Percentiles rank a stretch among this genome's conserved stretches.
These are phyloP conservation scores for Platypus cylindrus DNA, from an alignment of 2,888 invertebrate genomes.

Conservation along the genomic window DNA sequence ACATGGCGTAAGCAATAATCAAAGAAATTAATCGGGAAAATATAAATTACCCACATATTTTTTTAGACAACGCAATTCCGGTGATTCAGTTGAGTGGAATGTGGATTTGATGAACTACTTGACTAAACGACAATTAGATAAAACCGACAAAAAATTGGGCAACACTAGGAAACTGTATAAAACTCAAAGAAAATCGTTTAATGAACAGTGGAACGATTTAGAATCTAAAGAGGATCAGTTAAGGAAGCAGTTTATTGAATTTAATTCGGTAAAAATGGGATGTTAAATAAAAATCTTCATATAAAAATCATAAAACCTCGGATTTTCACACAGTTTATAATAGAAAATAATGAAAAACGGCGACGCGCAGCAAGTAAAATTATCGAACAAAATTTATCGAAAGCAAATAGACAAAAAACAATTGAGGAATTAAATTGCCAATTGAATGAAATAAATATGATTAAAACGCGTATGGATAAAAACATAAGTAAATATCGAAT, in stretches of 20 bases:
- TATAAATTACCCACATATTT: constrained; percentile 1
- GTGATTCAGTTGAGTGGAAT: constrained; percentile 14
- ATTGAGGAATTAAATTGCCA: constrained; percentile 9
- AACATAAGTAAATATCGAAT: constrained; percentile 11
- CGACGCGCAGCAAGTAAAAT: constrained; percentile 11
- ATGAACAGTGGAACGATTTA: constrained; percentile 17
- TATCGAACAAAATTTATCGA: constrained; percentile 9
- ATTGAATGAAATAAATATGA: constrained; percentile 7
- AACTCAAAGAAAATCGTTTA: constrained; percentile 10
- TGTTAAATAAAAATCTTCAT: neutral
- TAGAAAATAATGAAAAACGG: constrained; percentile 17
- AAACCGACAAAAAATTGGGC: constrained; percentile 11
- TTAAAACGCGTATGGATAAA: constrained; percentile 12
- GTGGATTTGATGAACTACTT: constrained; percentile 13
- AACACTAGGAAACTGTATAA: constrained; percentile 9
- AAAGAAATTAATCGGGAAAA: too few relatives aligned
- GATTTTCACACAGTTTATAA: constrained; percentile 15
- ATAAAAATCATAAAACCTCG: constrained; percentile 1
- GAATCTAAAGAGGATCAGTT: constrained; percentile 12
- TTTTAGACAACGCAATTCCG: constrained; percentile 9
- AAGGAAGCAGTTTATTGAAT: constrained; percentile 13
- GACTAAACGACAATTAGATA: constrained; percentile 8
- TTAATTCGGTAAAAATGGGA: constrained; percentile 12
- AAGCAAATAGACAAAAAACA: constrained; percentile 7
- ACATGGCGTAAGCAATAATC: constrained; percentile 6